phyloP scores from a whole-genome alignment of 2,797 vertebrate species.

The Anableps anableps region DNA sequence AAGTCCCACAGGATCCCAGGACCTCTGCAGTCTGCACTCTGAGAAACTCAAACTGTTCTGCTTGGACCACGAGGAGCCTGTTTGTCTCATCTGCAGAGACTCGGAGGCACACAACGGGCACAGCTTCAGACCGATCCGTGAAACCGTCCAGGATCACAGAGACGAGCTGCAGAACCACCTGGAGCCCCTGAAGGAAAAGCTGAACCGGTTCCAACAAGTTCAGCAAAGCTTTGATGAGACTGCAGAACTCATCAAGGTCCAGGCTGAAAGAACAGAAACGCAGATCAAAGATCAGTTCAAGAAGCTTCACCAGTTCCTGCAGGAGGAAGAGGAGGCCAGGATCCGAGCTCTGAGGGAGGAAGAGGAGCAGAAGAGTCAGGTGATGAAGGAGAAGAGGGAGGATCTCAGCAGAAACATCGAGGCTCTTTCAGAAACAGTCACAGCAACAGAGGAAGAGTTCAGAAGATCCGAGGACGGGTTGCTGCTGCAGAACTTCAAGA shows the following conservation, averaged over 20 bases:
- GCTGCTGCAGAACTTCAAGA: slow-evolving; percentile 26
- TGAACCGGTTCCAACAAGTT: slow-evolving; percentile 12
- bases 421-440: slow-evolving; percentile 26
- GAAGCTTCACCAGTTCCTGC: slow-evolving; percentile 29
- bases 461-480: slow-evolving; percentile 13
- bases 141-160: slow-evolving; percentile 30
- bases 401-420: slow-evolving; percentile 22
- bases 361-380: slow-evolving; percentile 26
- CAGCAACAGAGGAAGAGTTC: slow-evolving; percentile 34
- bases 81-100: slow-evolving; percentile 45
- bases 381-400: slow-evolving; percentile 18
- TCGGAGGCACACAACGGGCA: slow-evolving; percentile 38
- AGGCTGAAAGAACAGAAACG: slow-evolving; percentile 9
- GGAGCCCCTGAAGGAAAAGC: slow-evolving; percentile 19
- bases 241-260: slow-evolving; percentile 22
- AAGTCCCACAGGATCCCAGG: neutral
- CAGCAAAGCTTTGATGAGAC: slow-evolving; percentile 4
- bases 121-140: slow-evolving; percentile 36
- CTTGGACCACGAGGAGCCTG: slow-evolving; percentile 41
- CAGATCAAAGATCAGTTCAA: slow-evolving; percentile 43
- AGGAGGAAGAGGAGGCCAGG: slow-evolving; percentile 43
- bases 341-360: slow-evolving; percentile 30
- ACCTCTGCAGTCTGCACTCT: neutral
- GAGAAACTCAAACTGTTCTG: slow-evolving; percentile 33
- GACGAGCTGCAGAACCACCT: slow-evolving; percentile 16